These are phyloP conservation scores for Proteles cristata DNA, from an alignment of 2,113 vertebrate species.

Conservation along the genomic window DNA sequence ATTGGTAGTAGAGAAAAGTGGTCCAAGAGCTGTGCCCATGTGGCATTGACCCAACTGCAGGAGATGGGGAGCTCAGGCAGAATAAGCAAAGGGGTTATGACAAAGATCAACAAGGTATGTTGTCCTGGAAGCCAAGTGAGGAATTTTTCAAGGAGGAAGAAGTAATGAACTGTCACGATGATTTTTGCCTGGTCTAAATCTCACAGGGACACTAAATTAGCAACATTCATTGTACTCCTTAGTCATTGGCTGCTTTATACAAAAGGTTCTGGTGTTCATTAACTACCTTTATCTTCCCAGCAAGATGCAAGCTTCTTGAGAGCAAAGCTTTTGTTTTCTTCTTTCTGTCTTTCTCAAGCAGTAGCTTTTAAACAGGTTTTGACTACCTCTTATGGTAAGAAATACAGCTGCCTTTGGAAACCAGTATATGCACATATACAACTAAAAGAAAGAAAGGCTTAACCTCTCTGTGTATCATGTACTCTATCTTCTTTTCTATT, in stretches of 20 bases:
- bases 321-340: background rate
- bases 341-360: background rate
- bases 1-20: background rate
- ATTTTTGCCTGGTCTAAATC: background rate
- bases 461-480: background rate
- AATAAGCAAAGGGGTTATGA: background rate
- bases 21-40: background rate
- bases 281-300: slow-evolving; percentile 40
- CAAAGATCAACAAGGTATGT: background rate
- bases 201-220: background rate
- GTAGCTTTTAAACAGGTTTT: background rate
- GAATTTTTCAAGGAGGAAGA: background rate
- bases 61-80: background rate
- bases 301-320: slow-evolving; percentile 20
- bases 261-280: background rate
- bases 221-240: background rate
- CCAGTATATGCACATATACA: background rate
- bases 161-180: background rate
- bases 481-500: slow-evolving; percentile 14
- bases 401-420: slow-evolving; percentile 19
- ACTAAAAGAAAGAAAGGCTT: slow-evolving; percentile 21
- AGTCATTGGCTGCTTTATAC: background rate
- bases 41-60: background rate
- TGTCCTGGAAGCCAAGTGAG: background rate
- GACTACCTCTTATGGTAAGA: background rate